These are phyloP conservation scores for Galagoides demidoff DNA, from an alignment of 2,797 vertebrate species.

Conservation along the genomic window DNA sequence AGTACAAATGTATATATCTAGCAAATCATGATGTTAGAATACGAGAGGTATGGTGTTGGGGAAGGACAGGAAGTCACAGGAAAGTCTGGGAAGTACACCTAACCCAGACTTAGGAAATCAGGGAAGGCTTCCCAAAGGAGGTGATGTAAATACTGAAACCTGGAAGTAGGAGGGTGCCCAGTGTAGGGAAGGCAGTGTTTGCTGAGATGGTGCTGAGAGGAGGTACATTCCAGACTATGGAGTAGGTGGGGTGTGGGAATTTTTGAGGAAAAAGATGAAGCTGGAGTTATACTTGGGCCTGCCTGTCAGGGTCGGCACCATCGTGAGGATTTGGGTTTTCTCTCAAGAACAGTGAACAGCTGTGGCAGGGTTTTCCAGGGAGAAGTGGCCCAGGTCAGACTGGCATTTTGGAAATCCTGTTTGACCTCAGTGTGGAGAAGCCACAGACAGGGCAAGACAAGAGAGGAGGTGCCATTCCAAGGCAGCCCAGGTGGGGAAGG, in stretches of 20 bases:
- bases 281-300: background rate
- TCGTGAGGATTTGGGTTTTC: background rate
- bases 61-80: background rate
- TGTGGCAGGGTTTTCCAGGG: background rate
- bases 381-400: background rate
- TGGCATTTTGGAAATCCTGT: background rate
- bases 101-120: background rate
- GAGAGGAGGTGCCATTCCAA: background rate
- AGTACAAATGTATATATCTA: background rate
- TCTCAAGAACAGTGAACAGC: background rate
- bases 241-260: background rate
- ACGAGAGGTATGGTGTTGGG: background rate
- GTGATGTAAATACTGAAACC: background rate
- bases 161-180: background rate
- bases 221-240: background rate
- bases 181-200: background rate
- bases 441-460: background rate
- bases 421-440: background rate
- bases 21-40: background rate
- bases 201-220: background rate
- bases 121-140: background rate
- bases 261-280: background rate
- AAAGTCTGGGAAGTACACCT: background rate
- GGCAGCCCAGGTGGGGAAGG: background rate
- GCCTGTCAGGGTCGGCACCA: no score